A percentile compares a stretch with the other conserved stretches of the same genome.
Conservation (phyloP, 2,113 vertebrate species). For the Damaliscus lunatus region DNA sequence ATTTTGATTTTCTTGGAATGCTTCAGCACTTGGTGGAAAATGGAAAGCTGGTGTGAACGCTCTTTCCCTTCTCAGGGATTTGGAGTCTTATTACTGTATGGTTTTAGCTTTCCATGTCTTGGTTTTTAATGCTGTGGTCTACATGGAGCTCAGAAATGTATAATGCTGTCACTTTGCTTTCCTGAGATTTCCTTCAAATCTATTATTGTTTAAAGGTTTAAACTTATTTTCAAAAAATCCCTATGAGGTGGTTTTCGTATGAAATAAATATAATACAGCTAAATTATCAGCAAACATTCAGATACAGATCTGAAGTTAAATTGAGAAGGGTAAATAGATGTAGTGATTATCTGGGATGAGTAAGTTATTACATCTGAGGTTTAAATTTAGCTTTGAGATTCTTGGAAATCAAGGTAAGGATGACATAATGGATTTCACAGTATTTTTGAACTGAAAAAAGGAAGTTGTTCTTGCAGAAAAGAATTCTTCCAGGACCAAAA, state of each 20-base stretch:
- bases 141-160: neutral
- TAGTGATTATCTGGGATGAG: neutral
- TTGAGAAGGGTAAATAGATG: neutral
- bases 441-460: neutral
- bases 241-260: neutral
- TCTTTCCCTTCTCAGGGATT: constrained; percentile 45
- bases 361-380: neutral
- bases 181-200: constrained; percentile 3
- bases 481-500: constrained; percentile 2
- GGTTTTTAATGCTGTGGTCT: neutral
- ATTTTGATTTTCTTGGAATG: constrained; percentile 66
- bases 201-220: constrained; percentile 39
- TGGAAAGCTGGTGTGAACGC: neutral
- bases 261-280: neutral
- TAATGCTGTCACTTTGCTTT: constrained; percentile 1
- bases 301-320: neutral
- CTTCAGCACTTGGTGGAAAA: constrained; percentile 47
- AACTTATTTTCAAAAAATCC: neutral
- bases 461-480: constrained; percentile 6
- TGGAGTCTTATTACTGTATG: neutral
- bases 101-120: neutral
- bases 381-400: constrained; percentile 22
- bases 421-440: neutral
- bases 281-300: neutral
- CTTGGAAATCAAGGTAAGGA: constrained; percentile 15